Evolutionary conservation across 2,797 vertebrate genomes (phyloP).

Genomic region (Taenioides sp.): DNA sequence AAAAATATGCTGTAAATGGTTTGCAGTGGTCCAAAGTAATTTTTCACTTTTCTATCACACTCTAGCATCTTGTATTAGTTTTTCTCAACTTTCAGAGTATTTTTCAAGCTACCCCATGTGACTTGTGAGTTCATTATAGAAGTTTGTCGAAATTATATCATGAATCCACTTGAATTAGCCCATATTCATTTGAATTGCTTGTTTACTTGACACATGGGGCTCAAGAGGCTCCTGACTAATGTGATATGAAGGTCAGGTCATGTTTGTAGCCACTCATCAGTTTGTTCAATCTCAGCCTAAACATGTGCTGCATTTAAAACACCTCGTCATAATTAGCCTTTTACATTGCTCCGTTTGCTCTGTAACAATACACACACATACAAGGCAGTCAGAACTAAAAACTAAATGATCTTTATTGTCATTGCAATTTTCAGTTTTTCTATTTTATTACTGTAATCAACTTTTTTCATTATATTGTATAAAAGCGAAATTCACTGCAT

Average conservation of each 20-base stretch:
- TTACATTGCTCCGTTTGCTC: background rate
- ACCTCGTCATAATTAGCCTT: slow-evolving; percentile 45
- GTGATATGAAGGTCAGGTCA: slow-evolving; percentile 44
- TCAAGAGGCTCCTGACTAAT: slow-evolving; percentile 39
- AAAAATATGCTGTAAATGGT: no score
- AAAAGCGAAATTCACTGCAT: no score
- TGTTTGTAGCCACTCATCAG: slow-evolving; percentile 49
- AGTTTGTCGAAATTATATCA: background rate
- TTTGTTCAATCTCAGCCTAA: slow-evolving; percentile 51
- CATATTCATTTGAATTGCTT: background rate
- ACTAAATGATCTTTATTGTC: background rate
- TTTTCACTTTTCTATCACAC: no score
- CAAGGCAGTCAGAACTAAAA: slow-evolving; percentile 20
- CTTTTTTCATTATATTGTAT: no score
- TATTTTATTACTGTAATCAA: background rate
- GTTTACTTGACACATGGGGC: slow-evolving; percentile 6
- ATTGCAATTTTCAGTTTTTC: background rate
- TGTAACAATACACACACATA: background rate
- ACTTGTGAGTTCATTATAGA: background rate
- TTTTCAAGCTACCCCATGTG: background rate
- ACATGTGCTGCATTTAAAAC: slow-evolving; percentile 48
- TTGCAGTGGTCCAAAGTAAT: no score
- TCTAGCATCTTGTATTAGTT: no score
- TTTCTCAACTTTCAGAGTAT: background rate
- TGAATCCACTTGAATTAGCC: background rate